Conservation (phyloP, 2,888 invertebrate species). For the Sycophila texana region DNA sequence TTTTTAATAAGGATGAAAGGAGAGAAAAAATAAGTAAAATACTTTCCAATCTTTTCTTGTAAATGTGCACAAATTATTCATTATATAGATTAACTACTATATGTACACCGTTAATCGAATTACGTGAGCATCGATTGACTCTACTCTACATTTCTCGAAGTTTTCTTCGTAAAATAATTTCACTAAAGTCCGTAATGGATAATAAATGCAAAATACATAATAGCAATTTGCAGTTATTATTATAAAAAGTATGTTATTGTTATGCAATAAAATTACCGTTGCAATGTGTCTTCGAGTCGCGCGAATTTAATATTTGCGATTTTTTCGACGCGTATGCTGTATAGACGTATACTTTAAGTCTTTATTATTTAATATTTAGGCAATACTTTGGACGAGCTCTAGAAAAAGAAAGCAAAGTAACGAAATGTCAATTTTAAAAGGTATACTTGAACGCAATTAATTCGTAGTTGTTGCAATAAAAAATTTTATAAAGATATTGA, state of each 20-base stretch:
- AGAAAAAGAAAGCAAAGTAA: constrained; percentile 24
- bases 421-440: constrained; percentile 42
- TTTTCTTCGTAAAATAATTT: no score
- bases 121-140: no score
- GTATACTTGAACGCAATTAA: constrained; percentile 6
- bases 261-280: no score
- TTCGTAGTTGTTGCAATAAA: not conserved
- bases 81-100: not conserved
- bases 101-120: not conserved
- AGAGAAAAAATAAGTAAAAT: no score
- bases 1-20: no score
- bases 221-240: not conserved
- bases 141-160: no score
- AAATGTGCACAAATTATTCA: constrained; percentile 16
- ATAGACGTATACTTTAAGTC: not conserved
- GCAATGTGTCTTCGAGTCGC: no score
- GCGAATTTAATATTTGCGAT: no score
- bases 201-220: no score
- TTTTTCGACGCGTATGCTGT: no score
- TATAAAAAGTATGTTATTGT: not conserved
- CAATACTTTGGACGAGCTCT: constrained; percentile 7
- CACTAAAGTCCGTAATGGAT: no score
- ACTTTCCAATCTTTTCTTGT: not conserved
- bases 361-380: not conserved
- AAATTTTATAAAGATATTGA: constrained; percentile 10